These are phyloP conservation scores for Blastobasis lacticolella DNA, from an alignment of 2,888 invertebrate species.

Conservation along the genomic window DNA sequence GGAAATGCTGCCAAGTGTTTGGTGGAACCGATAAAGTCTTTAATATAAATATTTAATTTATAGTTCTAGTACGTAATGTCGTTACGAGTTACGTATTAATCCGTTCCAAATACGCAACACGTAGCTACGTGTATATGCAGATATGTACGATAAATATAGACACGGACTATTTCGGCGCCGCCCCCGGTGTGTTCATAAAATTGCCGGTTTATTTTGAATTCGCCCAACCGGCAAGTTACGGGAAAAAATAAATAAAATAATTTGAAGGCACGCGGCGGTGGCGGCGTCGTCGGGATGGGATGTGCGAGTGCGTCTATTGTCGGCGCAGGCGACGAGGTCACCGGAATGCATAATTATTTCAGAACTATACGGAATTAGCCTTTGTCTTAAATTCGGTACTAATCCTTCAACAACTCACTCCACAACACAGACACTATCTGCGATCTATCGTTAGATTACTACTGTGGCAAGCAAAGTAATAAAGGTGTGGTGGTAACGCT, in stretches of 20 bases:
- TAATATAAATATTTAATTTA: too few relatives aligned
- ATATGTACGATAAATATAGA: constrained; percentile 18
- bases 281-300: constrained; percentile 11
- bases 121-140: too few relatives aligned
- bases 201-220: constrained; percentile 55
- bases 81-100: too few relatives aligned
- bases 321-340: constrained; percentile 25
- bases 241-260: constrained; percentile 38
- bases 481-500: too few relatives aligned
- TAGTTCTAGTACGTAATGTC: too few relatives aligned
- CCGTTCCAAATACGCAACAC: too few relatives aligned
- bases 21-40: too few relatives aligned
- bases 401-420: background rate
- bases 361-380: constrained; percentile 28
- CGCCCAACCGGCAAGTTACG: constrained; percentile 36
- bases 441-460: too few relatives aligned
- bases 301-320: constrained; percentile 17
- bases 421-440: background rate
- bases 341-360: constrained; percentile 28
- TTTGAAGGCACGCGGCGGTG: constrained; percentile 6
- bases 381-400: constrained; percentile 31
- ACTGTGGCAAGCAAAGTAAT: too few relatives aligned
- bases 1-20: background rate
- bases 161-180: constrained; percentile 38
- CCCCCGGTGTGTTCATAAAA: constrained; percentile 52